A percentile compares a stretch with the other conserved stretches of the same genome.
Conservation (phyloP, 2,888 invertebrate species). For the Lycocerus yunnanus region DNA sequence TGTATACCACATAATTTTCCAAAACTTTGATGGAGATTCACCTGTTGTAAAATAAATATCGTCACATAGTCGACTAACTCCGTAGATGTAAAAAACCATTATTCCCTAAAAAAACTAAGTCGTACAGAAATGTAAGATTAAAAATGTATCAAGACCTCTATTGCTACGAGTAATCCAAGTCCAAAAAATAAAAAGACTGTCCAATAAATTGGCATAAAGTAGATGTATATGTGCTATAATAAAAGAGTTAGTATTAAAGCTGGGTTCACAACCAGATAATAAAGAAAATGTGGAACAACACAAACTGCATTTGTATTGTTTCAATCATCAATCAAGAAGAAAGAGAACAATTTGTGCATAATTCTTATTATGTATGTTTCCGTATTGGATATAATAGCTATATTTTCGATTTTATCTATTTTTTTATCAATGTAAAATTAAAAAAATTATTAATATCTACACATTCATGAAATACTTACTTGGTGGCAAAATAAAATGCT, state of each 20-base stretch:
- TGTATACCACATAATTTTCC: constrained; percentile 34
- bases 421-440: too few relatives aligned
- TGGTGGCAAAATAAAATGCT: background rate
- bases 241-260: background rate
- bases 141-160: background rate
- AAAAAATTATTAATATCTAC: too few relatives aligned
- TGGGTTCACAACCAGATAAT: too few relatives aligned
- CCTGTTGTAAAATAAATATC: constrained; percentile 39
- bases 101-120: background rate
- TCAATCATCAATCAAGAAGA: too few relatives aligned
- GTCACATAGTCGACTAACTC: constrained; percentile 37
- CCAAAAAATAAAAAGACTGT: background rate
- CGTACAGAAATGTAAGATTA: background rate
- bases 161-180: background rate
- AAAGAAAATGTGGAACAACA: too few relatives aligned
- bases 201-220: background rate
- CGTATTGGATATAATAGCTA: too few relatives aligned
- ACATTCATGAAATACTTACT: constrained; percentile 10
- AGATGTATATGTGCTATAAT: background rate
- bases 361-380: too few relatives aligned
- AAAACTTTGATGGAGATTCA: constrained; percentile 33
- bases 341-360: too few relatives aligned
- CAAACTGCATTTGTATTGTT: too few relatives aligned
- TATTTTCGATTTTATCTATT: too few relatives aligned
- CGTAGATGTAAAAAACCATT: constrained; percentile 37